Evolutionary conservation across 2,113 vertebrate genomes (phyloP), one percentile per base, ranked within the genome.

Genomic region (Anoplopoma fimbria): DNA sequence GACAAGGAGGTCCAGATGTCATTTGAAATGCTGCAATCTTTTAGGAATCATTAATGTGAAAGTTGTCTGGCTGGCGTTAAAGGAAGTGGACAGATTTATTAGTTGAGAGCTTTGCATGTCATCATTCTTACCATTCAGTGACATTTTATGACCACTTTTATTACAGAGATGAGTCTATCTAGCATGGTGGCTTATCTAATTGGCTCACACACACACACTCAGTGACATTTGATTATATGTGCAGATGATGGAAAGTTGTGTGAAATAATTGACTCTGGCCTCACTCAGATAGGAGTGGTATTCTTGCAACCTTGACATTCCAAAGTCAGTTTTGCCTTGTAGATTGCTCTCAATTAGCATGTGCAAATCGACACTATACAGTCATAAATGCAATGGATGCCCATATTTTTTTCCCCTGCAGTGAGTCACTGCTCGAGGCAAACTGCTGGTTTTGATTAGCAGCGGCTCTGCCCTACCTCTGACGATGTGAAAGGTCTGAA

Each of bases 261-360:
- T 9, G 9, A 40, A 75, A 47, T 72, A 79, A 76, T 73, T 64
- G 75, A 77, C 72, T 81, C 40, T 10, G 10, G 61, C 76, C 64
- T 84, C 53, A 1, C 21, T 60, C 53, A 5, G n/a, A n/a, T 19
- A 10, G 36, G 40, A 67, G 55, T 67, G 21, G 0, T 57, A 62
- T 60, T 83, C 57, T 15, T 36, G 2, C 68, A 72, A 77, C 75
- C 40, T 75, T 82, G 82, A 75, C 87, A 75, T 86, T 79, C 3
- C 1, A 75, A 83, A 87, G 72, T 74, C 86, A 68, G n/a, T 17
- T 15, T 72, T 77, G 60, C 72, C 83, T 80, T 31, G 38, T 63
- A 84, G 83, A 29, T 60, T 83, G 34, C 63, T 82, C 72, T 85
- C 83, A 71, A 74, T 88, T 86, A 89, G 84, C 77, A 69, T 2